A percentile compares a stretch with the other conserved stretches of the same genome.
phyloP scores from a whole-genome alignment of 2,888 invertebrate species.

The Nowickia ferox region DNA sequence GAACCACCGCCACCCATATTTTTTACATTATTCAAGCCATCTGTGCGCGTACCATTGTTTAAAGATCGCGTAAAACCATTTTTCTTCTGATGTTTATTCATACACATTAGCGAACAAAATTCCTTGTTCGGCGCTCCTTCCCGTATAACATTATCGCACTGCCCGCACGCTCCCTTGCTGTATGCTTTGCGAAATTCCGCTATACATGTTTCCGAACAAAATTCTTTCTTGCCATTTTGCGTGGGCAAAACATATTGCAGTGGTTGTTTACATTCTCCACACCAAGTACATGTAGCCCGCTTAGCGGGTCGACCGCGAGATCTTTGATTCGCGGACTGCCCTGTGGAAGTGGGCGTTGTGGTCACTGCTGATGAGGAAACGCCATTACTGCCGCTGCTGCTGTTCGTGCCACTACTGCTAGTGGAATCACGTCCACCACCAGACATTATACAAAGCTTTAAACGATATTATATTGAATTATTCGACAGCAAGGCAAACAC shows the following conservation, averaged over 20 bases:
- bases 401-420: constrained; percentile 74
- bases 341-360: constrained; percentile 73
- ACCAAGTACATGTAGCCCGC: constrained; percentile 91
- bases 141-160: constrained; percentile 93
- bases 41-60: constrained; percentile 75
- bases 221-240: constrained; percentile 94
- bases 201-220: constrained; percentile 95
- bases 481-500: constrained; percentile 18
- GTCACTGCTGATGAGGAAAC: constrained; percentile 73
- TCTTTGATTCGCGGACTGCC: constrained; percentile 75
- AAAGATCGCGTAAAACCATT: constrained; percentile 84
- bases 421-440: constrained; percentile 78
- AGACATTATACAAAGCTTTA: constrained; percentile 76
- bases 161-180: constrained; percentile 92
- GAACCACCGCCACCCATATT: constrained; percentile 80
- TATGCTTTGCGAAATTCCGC: constrained; percentile 95
- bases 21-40: constrained; percentile 75
- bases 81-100: constrained; percentile 93
- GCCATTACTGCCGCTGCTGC: constrained; percentile 73
- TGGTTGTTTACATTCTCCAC: constrained; percentile 91
- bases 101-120: constrained; percentile 93
- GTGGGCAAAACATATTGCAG: constrained; percentile 92
- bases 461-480: constrained; percentile 63
- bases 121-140: constrained; percentile 90
- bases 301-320: constrained; percentile 90